Evolutionary conservation across 2,113 vertebrate species (phyloP).

Genomic region (Pygoscelis adeliae): DNA sequence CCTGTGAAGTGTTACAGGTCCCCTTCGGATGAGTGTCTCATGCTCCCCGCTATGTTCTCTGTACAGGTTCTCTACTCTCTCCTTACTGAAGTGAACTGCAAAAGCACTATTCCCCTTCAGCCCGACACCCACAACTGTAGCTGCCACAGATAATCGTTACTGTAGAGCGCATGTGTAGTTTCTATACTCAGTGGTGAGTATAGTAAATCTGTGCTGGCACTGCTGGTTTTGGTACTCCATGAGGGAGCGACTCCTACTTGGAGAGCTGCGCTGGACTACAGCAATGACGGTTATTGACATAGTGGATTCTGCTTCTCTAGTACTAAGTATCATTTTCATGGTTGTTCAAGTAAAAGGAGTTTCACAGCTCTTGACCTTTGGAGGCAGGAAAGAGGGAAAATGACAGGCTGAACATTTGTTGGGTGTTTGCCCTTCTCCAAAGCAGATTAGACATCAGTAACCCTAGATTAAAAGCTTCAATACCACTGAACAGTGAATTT

Average conservation of each 20-base stretch:
- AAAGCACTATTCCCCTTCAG: background rate
- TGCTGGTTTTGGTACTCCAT: background rate
- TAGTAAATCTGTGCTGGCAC: background rate
- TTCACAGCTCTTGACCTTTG: background rate
- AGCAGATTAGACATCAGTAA: background rate
- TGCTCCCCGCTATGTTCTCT: background rate
- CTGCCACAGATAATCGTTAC: background rate
- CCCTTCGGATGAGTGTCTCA: background rate
- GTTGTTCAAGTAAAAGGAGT: background rate
- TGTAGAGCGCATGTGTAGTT: rapidly evolving
- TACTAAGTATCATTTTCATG: background rate
- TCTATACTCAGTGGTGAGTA: background rate
- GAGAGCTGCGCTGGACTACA: rapidly evolving
- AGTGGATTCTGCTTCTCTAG: background rate
- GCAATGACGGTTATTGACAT: background rate
- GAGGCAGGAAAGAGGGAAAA: background rate
- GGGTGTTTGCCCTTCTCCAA: background rate
- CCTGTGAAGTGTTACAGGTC: background rate
- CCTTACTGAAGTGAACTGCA: background rate
- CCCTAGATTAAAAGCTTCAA: background rate
- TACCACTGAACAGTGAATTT: background rate
- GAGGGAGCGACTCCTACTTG: background rate
- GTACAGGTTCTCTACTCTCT: background rate
- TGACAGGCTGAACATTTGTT: background rate
- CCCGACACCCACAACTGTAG: rapidly evolving